Conservation (phyloP, 1,140 invertebrate genomes). For the Cotesia chilonis region DNA sequence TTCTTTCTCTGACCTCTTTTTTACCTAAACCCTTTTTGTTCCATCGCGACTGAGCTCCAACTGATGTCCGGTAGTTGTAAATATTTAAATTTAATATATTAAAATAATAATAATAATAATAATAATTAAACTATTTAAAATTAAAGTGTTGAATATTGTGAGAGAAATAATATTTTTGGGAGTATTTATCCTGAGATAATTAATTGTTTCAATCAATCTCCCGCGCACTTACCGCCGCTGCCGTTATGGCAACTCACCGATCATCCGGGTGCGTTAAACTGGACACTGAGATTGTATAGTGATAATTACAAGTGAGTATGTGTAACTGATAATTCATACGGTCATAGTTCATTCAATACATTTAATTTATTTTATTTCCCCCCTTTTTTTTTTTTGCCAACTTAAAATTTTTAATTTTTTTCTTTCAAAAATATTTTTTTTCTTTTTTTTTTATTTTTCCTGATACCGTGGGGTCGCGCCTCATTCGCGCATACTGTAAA, state of each 20-base stretch:
- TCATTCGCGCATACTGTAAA: slow-evolving; percentile 25
- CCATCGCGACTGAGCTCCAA: not conserved
- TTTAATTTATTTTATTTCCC: slow-evolving; percentile 4
- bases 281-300: slow-evolving; percentile 42
- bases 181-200: not conserved
- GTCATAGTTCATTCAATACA: not conserved
- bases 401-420: not conserved
- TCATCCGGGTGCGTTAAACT: slow-evolving; percentile 45
- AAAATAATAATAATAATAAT: not conserved
- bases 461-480: slow-evolving; percentile 29
- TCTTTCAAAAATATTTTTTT: not conserved
- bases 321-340: slow-evolving; percentile 8
- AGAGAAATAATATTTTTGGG: not conserved
- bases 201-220: slow-evolving; percentile 11
- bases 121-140: too few species aligned
- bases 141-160: too few species aligned
- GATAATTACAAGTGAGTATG: slow-evolving; percentile 51
- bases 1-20: slow-evolving; percentile 31
- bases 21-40: slow-evolving; percentile 8
- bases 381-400: not conserved
- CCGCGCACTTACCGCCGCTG: slow-evolving; percentile 31
- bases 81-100: not conserved
- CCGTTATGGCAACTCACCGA: slow-evolving; percentile 55
- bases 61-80: not conserved
- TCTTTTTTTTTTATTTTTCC: not conserved